A percentile compares a stretch with the other conserved stretches of the same genome.
phyloP scores from a whole-genome alignment of 2,888 invertebrate species.

The Helobdella robusta region DNA sequence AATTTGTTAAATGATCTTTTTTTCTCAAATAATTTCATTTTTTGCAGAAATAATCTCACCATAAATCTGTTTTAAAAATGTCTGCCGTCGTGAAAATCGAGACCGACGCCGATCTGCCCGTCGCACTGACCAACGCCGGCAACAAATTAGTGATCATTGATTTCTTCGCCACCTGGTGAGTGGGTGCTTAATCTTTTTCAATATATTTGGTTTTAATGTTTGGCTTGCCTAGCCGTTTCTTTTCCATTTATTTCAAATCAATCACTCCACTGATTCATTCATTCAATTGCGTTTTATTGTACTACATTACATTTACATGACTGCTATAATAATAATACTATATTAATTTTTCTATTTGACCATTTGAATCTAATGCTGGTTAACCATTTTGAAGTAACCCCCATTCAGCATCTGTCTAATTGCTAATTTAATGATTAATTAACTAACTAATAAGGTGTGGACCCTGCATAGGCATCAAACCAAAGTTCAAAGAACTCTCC shows the following conservation, averaged over 20 bases:
- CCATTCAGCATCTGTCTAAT: neutral
- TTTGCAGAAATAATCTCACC: too few relatives aligned
- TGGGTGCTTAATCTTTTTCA: neutral
- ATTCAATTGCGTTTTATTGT: too few relatives aligned
- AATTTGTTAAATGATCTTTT: too few relatives aligned
- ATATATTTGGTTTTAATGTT: neutral
- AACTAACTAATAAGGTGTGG: slow-evolving; percentile 66
- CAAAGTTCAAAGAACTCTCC: slow-evolving; percentile 78
- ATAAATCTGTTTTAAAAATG: neutral
- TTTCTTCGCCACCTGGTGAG: slow-evolving; percentile 85
- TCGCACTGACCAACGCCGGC: slow-evolving; percentile 58
- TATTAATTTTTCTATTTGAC: neutral
- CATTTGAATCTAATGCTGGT: neutral
- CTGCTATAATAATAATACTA: neutral
- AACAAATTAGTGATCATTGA: slow-evolving; percentile 83
- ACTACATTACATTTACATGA: neutral
- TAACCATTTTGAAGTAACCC: neutral
- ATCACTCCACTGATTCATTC: too few relatives aligned
- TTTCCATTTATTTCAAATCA: too few relatives aligned
- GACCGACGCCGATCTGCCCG: neutral
- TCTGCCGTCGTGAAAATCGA: neutral
- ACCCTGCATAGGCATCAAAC: slow-evolving; percentile 87
- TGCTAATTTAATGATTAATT: neutral
- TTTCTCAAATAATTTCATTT: too few relatives aligned
- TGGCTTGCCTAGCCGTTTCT: neutral